Conservation (phyloP, 1,140 invertebrate species). For the Onthophagus taurus region DNA sequence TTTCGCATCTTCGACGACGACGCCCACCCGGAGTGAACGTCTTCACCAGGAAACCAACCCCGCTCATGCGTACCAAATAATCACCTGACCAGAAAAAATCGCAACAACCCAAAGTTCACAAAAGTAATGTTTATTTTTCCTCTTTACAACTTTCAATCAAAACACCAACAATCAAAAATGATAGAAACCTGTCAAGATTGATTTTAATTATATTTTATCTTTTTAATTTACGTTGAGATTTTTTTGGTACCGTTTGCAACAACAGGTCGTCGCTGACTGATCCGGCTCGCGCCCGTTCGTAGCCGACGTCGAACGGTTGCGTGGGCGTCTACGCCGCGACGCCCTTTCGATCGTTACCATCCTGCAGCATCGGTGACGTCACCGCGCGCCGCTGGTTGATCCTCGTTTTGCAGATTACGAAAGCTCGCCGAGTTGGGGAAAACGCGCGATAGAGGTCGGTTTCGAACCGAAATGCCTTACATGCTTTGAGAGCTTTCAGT, state of each 20-base stretch:
- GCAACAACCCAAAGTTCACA: too few species aligned
- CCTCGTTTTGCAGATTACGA: too few species aligned
- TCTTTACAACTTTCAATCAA: not conserved
- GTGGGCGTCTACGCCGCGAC: slow-evolving; percentile 14
- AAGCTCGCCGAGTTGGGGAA: too few species aligned
- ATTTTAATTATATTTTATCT: not conserved
- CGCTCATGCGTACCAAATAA: slow-evolving; percentile 46
- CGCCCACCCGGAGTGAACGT: slow-evolving; percentile 54
- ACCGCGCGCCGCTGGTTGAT: slow-evolving; percentile 1
- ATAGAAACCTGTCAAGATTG: not conserved
- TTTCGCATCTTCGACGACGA: slow-evolving; percentile 48
- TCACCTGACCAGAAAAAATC: too few species aligned
- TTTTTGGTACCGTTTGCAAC: slow-evolving; percentile 6
- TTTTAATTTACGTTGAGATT: not conserved
- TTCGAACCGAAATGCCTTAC: slow-evolving; percentile 4
- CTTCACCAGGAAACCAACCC: slow-evolving; percentile 54
- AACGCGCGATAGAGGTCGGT: too few species aligned
- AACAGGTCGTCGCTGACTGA: slow-evolving; percentile 17
- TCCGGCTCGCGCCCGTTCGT: slow-evolving; percentile 10
- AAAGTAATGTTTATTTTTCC: not conserved
- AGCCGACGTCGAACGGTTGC: slow-evolving; percentile 6
- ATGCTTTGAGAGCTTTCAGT: not conserved
- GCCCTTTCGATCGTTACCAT: slow-evolving; percentile 16
- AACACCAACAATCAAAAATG: not conserved
- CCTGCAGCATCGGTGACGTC: slow-evolving; percentile 18